Evolutionary conservation across 2,888 invertebrate genomes (phyloP), one percentile per base, ranked within the genome.

Genomic region (Brachypalpus laphriformis): DNA sequence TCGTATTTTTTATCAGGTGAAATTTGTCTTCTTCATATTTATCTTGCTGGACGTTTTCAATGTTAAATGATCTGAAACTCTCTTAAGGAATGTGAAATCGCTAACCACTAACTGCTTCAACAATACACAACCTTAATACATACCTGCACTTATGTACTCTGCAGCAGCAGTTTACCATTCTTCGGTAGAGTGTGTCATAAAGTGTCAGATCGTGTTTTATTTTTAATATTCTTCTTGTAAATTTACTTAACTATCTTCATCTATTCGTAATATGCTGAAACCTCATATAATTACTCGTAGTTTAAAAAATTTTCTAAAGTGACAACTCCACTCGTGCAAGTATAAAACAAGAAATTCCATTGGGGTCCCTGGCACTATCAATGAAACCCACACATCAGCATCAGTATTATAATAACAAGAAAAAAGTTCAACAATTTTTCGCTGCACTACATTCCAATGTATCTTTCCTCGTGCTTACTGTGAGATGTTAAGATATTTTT

Each of bases 381-480:
- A 77, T 77, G 72, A 82, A 77, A 77, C 82, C 82, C 82, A 82
- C 82, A 82, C 82, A 77, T 54, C 66, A 82, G 56, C 65, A 82
- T 7, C 54, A 51, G 51, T n/a, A 42, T 40, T 40, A 56, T 66
- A 82, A 82, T 76, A 82, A 82, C 76, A 82, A 77, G 66, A 82
- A 77, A 71, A 77, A 77, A 81, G 45, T 40, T 47, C 20, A 68
- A 61, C 37, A 61, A 34, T 54, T 71, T 72, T 76, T 65, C 45
- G 56, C 66, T 61, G 59, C 37, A 77, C 66, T 66, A 18, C 77
- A 82, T 77, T 82, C 82, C 82, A 72, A 82, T 65, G 57, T 34
- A 31, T 77, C 22, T 18, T 49, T 49, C 47, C 76, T 57, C 75
- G 81, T 75, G 75, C 49, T 63, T 14, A 51, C 59, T 74, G 56